Conservation (phyloP, 2,113 vertebrate genomes). For the Thryonomys swinderianus region DNA sequence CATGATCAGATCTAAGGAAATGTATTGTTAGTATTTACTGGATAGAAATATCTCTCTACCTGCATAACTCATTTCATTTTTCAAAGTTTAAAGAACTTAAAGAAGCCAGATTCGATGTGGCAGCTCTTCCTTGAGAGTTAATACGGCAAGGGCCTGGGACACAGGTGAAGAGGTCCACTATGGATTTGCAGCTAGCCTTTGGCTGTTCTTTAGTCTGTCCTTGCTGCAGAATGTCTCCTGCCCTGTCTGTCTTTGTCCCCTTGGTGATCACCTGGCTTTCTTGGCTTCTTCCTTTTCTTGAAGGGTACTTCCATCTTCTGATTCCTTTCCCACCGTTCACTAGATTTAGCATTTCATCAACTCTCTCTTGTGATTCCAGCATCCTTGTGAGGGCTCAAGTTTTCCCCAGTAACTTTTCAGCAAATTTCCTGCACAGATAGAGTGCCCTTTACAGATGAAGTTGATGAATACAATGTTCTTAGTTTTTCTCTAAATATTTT, state of each 20-base stretch:
- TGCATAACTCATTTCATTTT: neutral
- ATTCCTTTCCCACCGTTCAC: neutral
- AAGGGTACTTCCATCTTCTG: neutral
- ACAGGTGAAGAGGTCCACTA: neutral
- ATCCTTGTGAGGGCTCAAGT: neutral
- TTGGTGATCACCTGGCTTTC: no score
- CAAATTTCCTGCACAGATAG: neutral
- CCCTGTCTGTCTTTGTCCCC: neutral
- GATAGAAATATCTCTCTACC: neutral
- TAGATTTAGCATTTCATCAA: neutral
- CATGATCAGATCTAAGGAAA: neutral
- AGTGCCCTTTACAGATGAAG: neutral
- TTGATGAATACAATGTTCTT: conserved; percentile 8
- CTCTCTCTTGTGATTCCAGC: neutral
- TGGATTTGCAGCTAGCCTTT: neutral
- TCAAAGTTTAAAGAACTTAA: neutral
- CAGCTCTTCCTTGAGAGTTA: neutral
- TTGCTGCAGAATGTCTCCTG: neutral
- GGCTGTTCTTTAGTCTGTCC: neutral
- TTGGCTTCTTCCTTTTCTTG: neutral
- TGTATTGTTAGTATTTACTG: neutral
- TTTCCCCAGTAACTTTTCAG: neutral
- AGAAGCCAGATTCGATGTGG: neutral
- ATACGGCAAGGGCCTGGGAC: neutral
- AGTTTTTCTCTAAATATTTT: neutral